Base-by-base conservation (phyloP, 2,113 vertebrate species). In the Lates calcarifer region DNA sequence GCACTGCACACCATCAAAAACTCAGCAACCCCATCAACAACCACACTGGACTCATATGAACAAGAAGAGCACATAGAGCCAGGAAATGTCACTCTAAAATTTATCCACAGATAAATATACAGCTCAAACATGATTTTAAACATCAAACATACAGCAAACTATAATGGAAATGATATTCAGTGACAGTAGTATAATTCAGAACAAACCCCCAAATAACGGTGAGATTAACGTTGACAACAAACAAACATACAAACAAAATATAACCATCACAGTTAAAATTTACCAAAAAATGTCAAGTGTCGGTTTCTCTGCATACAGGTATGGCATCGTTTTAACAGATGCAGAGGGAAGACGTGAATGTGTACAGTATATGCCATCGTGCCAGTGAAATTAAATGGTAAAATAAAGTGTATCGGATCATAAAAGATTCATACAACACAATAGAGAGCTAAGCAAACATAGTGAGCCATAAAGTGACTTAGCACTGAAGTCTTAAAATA, bases 111-210 rank as follows among this genome's bases (percentile, higher is more conserved):
- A 95, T 95, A 95, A 95, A 95, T 95, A 95, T 91, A 95, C 92
- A 95, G 82, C 85, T 94, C 81, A 58, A 92, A 93, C 88, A 92
- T 85, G 82, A 94, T 85, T 94, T 94, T 91, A 79, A 90, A 93
- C 90, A 94, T 87, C 90, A 95, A 89, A 91, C 87, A 92, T 90
- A 90, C 79, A 93, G 82, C 93, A 93, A 87, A 92, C 91, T 93
- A 94, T 93, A 93, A 93, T 93, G 92, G 90, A 90, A 93, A 93
- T 85, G 81, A 92, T 93, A 94, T 86, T 95, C 92, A 93, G 93
- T 95, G 93, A 94, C 95, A 96, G 95, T 95, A 96, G 95, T 96
- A 94, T 93, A 94, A 94, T 85, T 93, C 87, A 81, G 82, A 84
- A 89, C 90, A 91, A 87, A 91, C 83, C 64, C 74, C 76, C 81